phyloP scores from a whole-genome alignment of 30 jellyfish, hydroid and myxozoan species.

The Rhopilema esculentum region DNA sequence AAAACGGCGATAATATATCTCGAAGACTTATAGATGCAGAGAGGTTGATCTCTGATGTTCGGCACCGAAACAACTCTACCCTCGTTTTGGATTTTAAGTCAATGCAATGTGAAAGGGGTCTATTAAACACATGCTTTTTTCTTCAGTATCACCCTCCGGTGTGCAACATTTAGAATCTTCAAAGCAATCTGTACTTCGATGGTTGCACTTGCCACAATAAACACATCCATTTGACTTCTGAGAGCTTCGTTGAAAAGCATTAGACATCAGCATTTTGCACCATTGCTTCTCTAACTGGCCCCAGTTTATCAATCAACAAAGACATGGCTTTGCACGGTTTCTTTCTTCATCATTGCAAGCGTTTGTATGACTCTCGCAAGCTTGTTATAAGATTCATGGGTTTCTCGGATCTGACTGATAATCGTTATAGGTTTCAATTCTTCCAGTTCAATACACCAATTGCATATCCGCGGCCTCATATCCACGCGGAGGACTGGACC shows the following conservation, averaged over 20 bases:
- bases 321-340: constrained; percentile 51
- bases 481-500: too few relatives aligned
- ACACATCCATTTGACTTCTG: constrained; percentile 40
- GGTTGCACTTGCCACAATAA: constrained; percentile 57
- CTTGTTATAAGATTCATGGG: constrained; percentile 61
- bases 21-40: too few relatives aligned
- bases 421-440: constrained; percentile 33
- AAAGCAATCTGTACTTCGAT: constrained; percentile 52
- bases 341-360: constrained; percentile 50
- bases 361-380: constrained; percentile 60
- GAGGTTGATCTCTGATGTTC: too few relatives aligned
- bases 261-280: constrained; percentile 63
- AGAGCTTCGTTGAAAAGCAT: constrained; percentile 35
- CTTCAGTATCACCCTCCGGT: constrained; percentile 38
- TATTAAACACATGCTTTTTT: too few relatives aligned
- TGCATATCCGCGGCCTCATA: too few relatives aligned
- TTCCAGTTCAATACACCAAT: constrained; percentile 57
- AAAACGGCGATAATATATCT: too few relatives aligned
- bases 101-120: too few relatives aligned
- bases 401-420: constrained; percentile 28
- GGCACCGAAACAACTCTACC: too few relatives aligned
- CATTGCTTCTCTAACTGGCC: constrained; percentile 64
- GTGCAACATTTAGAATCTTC: constrained; percentile 45
- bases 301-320: constrained; percentile 51
- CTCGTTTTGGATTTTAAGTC: too few relatives aligned